Evolutionary conservation across 2,888 invertebrate genomes (phyloP).

Genomic region (Lasioglossum figueresi): DNA sequence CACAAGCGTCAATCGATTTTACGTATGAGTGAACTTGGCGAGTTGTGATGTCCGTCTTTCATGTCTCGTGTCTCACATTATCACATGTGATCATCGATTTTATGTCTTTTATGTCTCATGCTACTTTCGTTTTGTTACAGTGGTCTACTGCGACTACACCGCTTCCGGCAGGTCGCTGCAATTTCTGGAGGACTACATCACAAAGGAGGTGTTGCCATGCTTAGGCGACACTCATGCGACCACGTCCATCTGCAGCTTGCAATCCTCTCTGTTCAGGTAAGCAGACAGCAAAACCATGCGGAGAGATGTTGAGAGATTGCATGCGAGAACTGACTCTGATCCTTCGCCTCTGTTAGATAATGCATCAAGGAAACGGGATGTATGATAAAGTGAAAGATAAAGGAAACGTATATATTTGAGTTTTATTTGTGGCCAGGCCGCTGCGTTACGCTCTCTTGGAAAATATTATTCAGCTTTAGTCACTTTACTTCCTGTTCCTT

Average conservation of each 20-base stretch:
- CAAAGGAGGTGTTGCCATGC: conserved; percentile 91
- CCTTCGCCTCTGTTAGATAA: background rate
- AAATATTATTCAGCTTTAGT: conserved; percentile 6
- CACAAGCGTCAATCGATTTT: background rate
- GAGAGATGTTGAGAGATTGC: background rate
- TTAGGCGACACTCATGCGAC: conserved; percentile 94
- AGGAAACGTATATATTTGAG: background rate
- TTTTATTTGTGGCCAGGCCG: background rate
- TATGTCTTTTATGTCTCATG: background rate
- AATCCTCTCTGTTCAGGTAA: conserved; percentile 94
- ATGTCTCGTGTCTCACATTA: conserved; percentile 20
- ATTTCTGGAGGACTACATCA: conserved; percentile 94
- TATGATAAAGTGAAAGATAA: background rate
- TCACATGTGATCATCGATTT: conserved; percentile 26
- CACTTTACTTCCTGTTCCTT: background rate
- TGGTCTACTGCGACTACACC: conserved; percentile 94
- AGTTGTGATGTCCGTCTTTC: background rate
- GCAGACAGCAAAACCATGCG: background rate
- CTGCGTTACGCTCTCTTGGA: background rate
- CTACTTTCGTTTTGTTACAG: conserved; percentile 85
- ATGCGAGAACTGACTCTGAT: background rate
- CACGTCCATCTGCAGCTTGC: conserved; percentile 93
- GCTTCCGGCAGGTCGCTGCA: conserved; percentile 93
- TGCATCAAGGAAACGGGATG: background rate
- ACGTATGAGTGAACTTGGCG: background rate